Evolutionary conservation across 2,113 vertebrate genomes (phyloP), one percentile per base, ranked within the genome.

Genomic region (Lasiurus borealis): DNA sequence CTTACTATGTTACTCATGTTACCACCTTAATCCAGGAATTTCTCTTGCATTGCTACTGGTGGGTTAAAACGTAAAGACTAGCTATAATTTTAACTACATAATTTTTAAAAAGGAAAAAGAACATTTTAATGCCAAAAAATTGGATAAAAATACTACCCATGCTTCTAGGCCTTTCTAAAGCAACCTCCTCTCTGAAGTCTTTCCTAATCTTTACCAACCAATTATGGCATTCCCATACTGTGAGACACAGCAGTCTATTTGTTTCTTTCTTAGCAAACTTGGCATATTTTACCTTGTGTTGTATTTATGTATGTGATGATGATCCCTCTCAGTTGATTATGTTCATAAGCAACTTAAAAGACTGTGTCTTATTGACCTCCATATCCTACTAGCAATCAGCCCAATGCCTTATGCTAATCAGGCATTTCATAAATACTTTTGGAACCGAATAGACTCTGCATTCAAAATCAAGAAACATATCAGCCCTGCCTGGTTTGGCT

Each of bases 391-490:
- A 64, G 19, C 64, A 91, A 34, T 64, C 34, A 69, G 46, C 6
- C 85, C 46, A 93, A 85, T 62, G 50, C 14, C 44, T 91, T 59
- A 85, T 27, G 44, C 36, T 71, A 59, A 72, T 69, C 6, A 81
- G n/a, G 36, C 21, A 85, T 76, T 94, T 62, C 84, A 76, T 77
- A 90, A 73, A 85, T 85, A 91, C 40, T 78, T 95, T 34, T 72
- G 52, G 29, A 93, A 93, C 13, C 59, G 50, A 93, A 88, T 34
- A 29, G 15, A 46, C 54, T 95, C 54, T 81, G 13, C 19, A 77
- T 82, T 95, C 10, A 68, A 85, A 81, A 90, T 4, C 40, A 75
- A 90, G 62, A 16, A 84, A 96, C n/a, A 5, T 9, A 54, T 40
- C 59, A 27, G 59, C 59, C 59, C 23, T 62, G 27, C 9, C 59